These are phyloP conservation scores for Drosophila pectinifera DNA, from an alignment of 1,140 invertebrate genomes.

Conservation along the genomic window DNA sequence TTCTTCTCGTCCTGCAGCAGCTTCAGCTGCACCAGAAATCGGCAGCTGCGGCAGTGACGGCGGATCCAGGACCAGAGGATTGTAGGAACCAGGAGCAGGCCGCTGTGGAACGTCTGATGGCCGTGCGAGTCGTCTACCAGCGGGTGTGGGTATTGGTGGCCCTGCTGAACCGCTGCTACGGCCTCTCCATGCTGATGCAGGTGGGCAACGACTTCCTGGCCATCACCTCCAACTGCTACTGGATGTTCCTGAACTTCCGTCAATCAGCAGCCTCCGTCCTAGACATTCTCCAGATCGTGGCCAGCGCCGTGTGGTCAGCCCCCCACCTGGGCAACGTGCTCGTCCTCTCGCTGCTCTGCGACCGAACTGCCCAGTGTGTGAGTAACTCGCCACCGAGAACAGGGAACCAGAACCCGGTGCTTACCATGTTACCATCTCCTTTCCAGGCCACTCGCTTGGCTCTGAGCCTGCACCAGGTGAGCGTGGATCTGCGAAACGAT, in stretches of 20 bases:
- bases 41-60: background rate
- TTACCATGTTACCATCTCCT: background rate
- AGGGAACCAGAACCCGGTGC: background rate
- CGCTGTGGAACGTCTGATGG: conserved; percentile 50
- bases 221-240: conserved; percentile 81
- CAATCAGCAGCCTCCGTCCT: conserved; percentile 49
- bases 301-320: conserved; percentile 66
- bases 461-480: conserved; percentile 68
- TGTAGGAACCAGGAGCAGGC: conserved; percentile 5
- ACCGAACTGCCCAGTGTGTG: conserved; percentile 64
- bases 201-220: conserved; percentile 81
- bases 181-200: conserved; percentile 71
- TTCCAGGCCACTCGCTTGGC: conserved; percentile 70
- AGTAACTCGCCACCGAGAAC: conserved; percentile 27
- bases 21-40: conserved; percentile 42
- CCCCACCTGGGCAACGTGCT: conserved; percentile 76
- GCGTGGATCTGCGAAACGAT: conserved; percentile 71
- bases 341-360: conserved; percentile 70
- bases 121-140: conserved; percentile 68
- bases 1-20: conserved; percentile 43
- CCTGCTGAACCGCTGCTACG: conserved; percentile 63
- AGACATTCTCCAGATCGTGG: conserved; percentile 68
- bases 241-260: conserved; percentile 80
- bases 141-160: conserved; percentile 63
- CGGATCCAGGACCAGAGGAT: background rate